Evolutionary conservation across 2,797 vertebrate genomes (phyloP).

Genomic region (Pteropus rufus): DNA sequence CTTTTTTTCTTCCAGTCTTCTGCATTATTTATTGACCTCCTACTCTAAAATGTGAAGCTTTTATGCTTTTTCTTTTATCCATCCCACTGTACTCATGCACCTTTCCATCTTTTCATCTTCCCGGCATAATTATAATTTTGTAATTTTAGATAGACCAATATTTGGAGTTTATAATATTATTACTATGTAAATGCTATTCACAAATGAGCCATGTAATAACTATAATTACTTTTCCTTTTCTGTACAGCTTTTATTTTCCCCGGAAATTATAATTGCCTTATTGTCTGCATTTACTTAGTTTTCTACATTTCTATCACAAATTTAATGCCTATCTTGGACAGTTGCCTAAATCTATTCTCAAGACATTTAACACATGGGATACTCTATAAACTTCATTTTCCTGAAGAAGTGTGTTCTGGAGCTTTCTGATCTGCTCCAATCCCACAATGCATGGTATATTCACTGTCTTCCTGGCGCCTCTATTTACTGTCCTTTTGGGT

Average conservation of each 20-base stretch:
- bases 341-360: background rate
- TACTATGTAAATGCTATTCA: conserved; percentile 20
- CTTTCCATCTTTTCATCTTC: conserved; percentile 21
- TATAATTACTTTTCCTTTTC: conserved; percentile 18
- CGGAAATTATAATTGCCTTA: conserved; percentile 11
- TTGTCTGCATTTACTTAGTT: background rate
- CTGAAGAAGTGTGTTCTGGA: background rate
- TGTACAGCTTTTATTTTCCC: background rate
- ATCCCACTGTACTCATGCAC: background rate
- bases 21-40: conserved; percentile 42
- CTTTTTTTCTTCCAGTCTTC: background rate
- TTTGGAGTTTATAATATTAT: conserved; percentile 35
- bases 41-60: conserved; percentile 36
- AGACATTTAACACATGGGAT: background rate
- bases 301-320: background rate
- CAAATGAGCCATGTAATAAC: conserved; percentile 8
- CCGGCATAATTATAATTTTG: background rate
- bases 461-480: background rate
- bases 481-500: background rate
- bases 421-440: background rate
- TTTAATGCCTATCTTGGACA: background rate
- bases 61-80: conserved; percentile 31
- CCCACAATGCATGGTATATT: background rate
- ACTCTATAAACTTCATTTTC: background rate
- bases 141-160: conserved; percentile 6